Conservation (phyloP, 1,140 invertebrate genomes). For the Eurosta solidaginis region DNA sequence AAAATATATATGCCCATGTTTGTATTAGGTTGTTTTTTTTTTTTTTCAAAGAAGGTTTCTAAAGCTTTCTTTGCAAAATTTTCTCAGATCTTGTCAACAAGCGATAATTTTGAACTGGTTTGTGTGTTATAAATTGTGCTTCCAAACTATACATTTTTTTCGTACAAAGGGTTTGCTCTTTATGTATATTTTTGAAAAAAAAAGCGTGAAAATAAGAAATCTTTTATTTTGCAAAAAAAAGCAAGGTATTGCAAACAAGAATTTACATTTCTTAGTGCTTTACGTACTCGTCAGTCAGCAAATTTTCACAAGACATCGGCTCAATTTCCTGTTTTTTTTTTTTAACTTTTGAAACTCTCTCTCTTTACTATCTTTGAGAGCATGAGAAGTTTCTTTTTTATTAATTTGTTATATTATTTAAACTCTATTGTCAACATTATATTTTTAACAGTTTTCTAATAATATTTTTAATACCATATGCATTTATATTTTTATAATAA, state of each 20-base stretch:
- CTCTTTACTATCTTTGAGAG: neutral
- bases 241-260: neutral
- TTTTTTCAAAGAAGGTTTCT: no score
- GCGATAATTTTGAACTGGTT: neutral
- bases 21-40: no score
- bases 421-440: no score
- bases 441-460: no score
- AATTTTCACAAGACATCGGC: conserved; percentile 47
- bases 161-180: neutral
- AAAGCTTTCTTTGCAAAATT: no score
- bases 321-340: conserved; percentile 58
- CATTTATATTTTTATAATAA: neutral
- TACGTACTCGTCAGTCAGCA: neutral
- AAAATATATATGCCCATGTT: no score
- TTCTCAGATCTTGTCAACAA: no score
- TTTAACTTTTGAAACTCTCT: conserved; percentile 39
- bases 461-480: no score
- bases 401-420: conserved; percentile 28
- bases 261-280: neutral
- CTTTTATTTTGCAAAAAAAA: neutral
- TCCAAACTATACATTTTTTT: conserved; percentile 40
- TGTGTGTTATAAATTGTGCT: conserved; percentile 52
- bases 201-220: neutral
- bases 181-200: neutral
- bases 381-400: conserved; percentile 29